Evolutionary conservation across 2,888 invertebrate genomes (phyloP).

Genomic region (Deroplatys truncata): DNA sequence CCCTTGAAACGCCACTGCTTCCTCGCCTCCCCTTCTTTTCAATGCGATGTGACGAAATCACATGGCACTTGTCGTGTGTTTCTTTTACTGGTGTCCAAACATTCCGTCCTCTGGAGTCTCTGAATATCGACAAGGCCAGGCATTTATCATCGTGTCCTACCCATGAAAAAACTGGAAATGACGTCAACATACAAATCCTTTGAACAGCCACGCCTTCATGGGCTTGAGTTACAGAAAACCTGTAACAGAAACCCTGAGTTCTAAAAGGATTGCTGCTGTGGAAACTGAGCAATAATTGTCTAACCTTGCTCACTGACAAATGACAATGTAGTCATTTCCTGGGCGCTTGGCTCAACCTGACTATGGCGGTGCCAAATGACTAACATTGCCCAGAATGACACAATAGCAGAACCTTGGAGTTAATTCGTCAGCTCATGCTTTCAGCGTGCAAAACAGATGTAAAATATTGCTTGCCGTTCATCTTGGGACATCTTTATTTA

Average conservation of each 20-base stretch:
- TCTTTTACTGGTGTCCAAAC: background rate
- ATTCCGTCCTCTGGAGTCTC: background rate
- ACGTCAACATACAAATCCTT: background rate
- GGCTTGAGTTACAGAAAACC: too few species aligned
- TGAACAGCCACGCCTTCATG: background rate
- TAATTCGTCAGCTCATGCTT: background rate
- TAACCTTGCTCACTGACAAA: background rate
- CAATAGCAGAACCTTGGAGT: background rate
- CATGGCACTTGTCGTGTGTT: background rate
- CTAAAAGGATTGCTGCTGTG: background rate
- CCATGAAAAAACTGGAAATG: background rate
- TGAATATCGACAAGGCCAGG: background rate
- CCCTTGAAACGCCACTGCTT: background rate
- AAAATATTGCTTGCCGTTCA: too few species aligned
- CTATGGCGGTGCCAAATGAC: background rate
- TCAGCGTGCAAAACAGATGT: background rate
- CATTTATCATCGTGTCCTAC: background rate
- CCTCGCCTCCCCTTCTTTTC: background rate
- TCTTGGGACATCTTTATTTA: too few species aligned
- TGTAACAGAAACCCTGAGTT: too few species aligned
- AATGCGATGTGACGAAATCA: constrained; percentile 3
- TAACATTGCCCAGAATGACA: background rate
- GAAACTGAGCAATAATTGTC: background rate
- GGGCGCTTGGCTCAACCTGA: background rate
- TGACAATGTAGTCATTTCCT: background rate